Conservation (phyloP, 2,797 vertebrate genomes). For the Artibeus jamaicensis region DNA sequence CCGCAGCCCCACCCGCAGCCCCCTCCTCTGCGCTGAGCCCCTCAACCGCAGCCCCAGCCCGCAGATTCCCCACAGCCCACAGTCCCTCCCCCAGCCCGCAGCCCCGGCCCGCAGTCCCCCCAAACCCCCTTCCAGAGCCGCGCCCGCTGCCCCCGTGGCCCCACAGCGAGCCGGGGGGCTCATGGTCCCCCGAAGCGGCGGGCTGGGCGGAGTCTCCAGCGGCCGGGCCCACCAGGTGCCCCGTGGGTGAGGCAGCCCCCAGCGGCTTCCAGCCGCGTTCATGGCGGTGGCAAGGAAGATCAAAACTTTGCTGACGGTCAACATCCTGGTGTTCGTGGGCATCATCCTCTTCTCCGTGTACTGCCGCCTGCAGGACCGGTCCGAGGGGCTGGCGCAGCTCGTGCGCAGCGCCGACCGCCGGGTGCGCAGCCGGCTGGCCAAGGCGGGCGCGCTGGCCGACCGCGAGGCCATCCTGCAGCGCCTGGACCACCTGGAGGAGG, state of each 20-base stretch:
- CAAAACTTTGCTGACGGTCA: slow-evolving; percentile 99
- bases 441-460: slow-evolving; percentile 87
- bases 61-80: not conserved
- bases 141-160: not conserved
- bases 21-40: not conserved
- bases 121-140: not conserved
- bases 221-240: slow-evolving; percentile 74
- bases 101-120: not conserved
- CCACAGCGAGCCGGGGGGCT: slow-evolving; percentile 34
- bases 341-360: slow-evolving; percentile 98
- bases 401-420: slow-evolving; percentile 91
- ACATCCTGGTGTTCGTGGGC: slow-evolving; percentile 96
- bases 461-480: slow-evolving; percentile 96
- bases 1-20: not conserved
- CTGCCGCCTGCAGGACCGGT: slow-evolving; percentile 97
- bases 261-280: slow-evolving; percentile 79
- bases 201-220: slow-evolving; percentile 40
- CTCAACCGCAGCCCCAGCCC: not conserved
- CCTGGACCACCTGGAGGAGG: slow-evolving; percentile 96
- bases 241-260: slow-evolving; percentile 78
- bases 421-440: slow-evolving; percentile 89
- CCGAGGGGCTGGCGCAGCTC: slow-evolving; percentile 92
- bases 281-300: slow-evolving; percentile 99
- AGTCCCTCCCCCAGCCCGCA: not conserved
- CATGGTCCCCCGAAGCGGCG: slow-evolving; percentile 32